phyloP scores from a whole-genome alignment of 2,888 invertebrate genomes.

The Hemaris fuciformis region DNA sequence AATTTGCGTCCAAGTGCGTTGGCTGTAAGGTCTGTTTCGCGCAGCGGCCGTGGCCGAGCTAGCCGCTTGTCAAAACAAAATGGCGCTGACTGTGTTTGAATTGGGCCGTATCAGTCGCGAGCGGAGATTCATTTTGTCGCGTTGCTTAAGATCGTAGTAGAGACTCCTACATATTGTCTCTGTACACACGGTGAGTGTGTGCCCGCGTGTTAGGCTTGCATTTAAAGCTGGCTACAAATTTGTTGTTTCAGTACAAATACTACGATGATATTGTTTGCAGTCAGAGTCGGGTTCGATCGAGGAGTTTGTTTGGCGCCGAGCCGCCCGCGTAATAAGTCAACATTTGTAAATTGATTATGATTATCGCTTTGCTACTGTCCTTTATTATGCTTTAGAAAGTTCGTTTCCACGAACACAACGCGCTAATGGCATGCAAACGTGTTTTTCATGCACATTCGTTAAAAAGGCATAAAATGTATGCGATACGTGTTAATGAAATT shows the following conservation, averaged over 20 bases:
- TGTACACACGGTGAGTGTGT: constrained; percentile 78
- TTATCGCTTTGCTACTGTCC: constrained; percentile 16
- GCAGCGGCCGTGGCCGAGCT: constrained; percentile 45
- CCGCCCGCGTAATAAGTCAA: constrained; percentile 55
- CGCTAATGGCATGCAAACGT: constrained; percentile 5
- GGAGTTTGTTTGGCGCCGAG: constrained; percentile 69
- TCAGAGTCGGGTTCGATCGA: constrained; percentile 77
- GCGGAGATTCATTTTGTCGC: constrained; percentile 81
- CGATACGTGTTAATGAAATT: constrained; percentile 1
- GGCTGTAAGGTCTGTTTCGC: constrained; percentile 52
- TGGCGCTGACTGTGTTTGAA: constrained; percentile 80
- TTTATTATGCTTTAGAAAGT: constrained; percentile 9
- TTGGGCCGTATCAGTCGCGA: constrained; percentile 80
- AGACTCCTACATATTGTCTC: constrained; percentile 78
- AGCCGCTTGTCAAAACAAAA: constrained; percentile 80
- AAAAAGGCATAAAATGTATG: constrained; percentile 7
- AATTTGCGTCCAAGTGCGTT: constrained; percentile 47
- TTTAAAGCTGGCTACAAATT: constrained; percentile 81
- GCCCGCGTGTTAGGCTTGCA: constrained; percentile 75
- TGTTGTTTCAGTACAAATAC: constrained; percentile 80
- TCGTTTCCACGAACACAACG: background rate
- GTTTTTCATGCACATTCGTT: constrained; percentile 6
- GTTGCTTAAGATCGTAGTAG: constrained; percentile 78
- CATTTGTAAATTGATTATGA: constrained; percentile 71
- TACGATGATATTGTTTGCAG: constrained; percentile 79